Percentiles rank a stretch among this genome's conserved stretches.
Conservation (phyloP, 2,797 vertebrate species). For the Dipus sagitta region DNA sequence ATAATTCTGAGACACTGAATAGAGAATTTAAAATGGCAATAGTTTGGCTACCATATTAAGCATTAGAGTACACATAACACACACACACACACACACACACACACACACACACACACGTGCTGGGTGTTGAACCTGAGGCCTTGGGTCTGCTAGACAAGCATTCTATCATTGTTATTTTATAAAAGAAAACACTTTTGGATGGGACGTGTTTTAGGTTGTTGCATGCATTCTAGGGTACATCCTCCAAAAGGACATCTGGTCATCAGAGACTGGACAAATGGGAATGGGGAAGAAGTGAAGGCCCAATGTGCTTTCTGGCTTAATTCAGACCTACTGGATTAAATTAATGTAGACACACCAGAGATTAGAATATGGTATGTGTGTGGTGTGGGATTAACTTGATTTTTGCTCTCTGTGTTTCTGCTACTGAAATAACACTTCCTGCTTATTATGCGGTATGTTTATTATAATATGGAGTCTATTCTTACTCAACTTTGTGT, state of each 20-base stretch:
- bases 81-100: background rate
- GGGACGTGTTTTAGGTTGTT: slow-evolving; percentile 32
- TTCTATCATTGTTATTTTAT: slow-evolving; percentile 21
- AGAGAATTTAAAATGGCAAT: slow-evolving; percentile 51
- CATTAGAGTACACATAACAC: background rate
- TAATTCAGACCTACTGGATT: slow-evolving; percentile 52
- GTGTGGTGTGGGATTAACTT: background rate
- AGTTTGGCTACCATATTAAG: slow-evolving; percentile 39
- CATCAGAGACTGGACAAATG: slow-evolving; percentile 24
- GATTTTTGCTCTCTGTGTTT: slow-evolving; percentile 39
- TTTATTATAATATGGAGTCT: slow-evolving; percentile 47
- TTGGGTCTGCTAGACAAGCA: background rate
- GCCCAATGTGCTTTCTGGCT: slow-evolving; percentile 24
- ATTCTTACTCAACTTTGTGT: slow-evolving; percentile 59
- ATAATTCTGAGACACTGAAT: slow-evolving; percentile 63
- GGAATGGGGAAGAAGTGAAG: slow-evolving; percentile 1
- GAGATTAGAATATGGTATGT: slow-evolving; percentile 13
- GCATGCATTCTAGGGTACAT: background rate
- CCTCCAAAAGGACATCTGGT: slow-evolving; percentile 32
- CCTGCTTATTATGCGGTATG: slow-evolving; percentile 7
- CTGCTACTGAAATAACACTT: slow-evolving; percentile 35
- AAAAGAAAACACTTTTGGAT: slow-evolving; percentile 52
- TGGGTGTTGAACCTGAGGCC: background rate
- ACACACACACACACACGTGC: background rate
- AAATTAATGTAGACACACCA: slow-evolving; percentile 29